These are phyloP conservation scores for Hipparchia sbordonii DNA, from an alignment of 2,888 invertebrate genomes.

Conservation along the genomic window DNA sequence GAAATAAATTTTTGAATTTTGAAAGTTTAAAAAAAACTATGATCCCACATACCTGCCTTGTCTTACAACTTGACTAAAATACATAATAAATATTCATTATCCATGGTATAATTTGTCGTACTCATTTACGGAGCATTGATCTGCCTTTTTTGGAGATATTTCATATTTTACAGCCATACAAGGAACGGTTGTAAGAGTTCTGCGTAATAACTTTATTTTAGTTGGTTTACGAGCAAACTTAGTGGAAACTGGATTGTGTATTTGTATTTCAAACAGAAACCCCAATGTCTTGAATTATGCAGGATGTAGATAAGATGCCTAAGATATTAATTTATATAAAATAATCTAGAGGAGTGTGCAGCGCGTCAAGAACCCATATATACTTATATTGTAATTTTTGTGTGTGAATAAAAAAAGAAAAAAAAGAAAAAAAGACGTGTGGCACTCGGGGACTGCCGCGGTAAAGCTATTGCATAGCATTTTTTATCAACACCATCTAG, in stretches of 20 bases:
- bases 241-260: not conserved
- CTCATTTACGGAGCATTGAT: slow-evolving; percentile 11
- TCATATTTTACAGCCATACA: slow-evolving; percentile 17
- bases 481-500: no score
- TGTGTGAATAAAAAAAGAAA: no score
- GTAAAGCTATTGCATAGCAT: no score
- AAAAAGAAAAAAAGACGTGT: no score
- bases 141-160: slow-evolving; percentile 15
- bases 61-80: slow-evolving; percentile 1
- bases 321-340: no score
- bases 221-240: not conserved
- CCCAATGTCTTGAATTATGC: not conserved
- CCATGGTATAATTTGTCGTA: slow-evolving; percentile 18
- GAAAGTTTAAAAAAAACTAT: not conserved
- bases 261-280: no score
- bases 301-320: no score
- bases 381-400: no score
- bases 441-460: no score
- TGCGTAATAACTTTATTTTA: slow-evolving; percentile 20
- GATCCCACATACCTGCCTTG: not conserved
- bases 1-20: no score
- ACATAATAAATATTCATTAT: slow-evolving; percentile 19
- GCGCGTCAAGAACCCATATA: no score
- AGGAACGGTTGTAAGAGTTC: slow-evolving; percentile 2
- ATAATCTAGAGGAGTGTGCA: no score